These are phyloP conservation scores for Syrmaticus mikado DNA, from an alignment of 2,113 vertebrate genomes.

Conservation along the genomic window DNA sequence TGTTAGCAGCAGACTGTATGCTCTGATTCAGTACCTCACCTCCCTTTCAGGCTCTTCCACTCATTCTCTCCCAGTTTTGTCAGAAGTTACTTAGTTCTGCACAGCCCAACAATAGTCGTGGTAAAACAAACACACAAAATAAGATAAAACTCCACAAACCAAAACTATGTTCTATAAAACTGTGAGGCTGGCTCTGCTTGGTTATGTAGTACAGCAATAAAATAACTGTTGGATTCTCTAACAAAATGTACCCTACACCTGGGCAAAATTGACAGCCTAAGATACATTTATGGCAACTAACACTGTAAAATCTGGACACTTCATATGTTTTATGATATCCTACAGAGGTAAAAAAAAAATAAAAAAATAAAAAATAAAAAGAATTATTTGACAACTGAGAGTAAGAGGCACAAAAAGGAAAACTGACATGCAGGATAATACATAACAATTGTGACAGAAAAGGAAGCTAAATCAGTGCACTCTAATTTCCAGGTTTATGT, in stretches of 20 bases:
- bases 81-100: not conserved
- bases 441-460: not conserved
- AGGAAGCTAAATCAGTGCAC: not conserved
- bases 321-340: conserved; percentile 47
- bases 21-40: not conserved
- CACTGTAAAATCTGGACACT: conserved; percentile 47
- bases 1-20: not conserved
- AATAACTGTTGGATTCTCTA: conserved; percentile 19
- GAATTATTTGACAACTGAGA: conserved; percentile 53
- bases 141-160: not conserved
- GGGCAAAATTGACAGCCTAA: conserved; percentile 32
- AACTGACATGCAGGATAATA: conserved; percentile 25
- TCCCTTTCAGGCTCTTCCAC: not conserved
- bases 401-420: conserved; percentile 12
- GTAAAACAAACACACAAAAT: not conserved
- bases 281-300: conserved; percentile 29
- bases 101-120: not conserved
- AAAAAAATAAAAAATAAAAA: conserved; percentile 1
- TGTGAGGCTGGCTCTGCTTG: not conserved
- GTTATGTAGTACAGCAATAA: not conserved
- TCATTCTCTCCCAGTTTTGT: not conserved
- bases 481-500: not conserved
- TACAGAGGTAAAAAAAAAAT: conserved; percentile 3
- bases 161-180: not conserved
- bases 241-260: conserved; percentile 1